phyloP scores from a whole-genome alignment of 2,888 invertebrate species.

The Hydrotaea cyrtoneurina region DNA sequence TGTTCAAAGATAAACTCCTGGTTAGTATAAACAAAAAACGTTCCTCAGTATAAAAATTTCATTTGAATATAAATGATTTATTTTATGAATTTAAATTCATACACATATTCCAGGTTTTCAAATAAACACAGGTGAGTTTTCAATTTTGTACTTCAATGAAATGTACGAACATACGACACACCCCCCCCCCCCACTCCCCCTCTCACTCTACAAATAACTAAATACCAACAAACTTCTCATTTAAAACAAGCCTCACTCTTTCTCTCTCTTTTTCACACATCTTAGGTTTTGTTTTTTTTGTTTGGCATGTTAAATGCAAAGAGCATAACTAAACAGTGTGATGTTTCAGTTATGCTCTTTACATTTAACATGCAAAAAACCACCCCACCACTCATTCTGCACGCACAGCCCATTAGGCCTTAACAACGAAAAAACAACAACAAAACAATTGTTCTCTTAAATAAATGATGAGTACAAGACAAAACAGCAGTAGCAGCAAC shows the following conservation, averaged over 20 bases:
- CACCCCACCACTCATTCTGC: constrained; percentile 1
- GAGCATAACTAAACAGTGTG: constrained; percentile 17
- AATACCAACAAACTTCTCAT: not conserved
- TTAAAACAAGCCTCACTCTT: not conserved
- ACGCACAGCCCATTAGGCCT: constrained; percentile 28
- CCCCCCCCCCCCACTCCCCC: not conserved
- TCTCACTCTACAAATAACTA: no score
- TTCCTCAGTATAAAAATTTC: not conserved
- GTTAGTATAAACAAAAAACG: no score
- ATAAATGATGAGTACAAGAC: constrained; percentile 44
- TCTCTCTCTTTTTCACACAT: not conserved
- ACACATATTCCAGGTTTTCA: not conserved
- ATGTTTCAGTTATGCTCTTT: constrained; percentile 46
- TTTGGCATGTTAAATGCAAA: constrained; percentile 1
- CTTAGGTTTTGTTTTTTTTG: not conserved
- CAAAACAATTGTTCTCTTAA: constrained; percentile 36
- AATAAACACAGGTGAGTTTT: not conserved
- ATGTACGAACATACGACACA: not conserved
- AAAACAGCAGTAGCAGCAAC: constrained; percentile 31
- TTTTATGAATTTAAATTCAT: constrained; percentile 2
- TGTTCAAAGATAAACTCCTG: no score
- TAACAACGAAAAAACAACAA: not conserved
- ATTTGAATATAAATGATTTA: no score
- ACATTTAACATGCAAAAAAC: constrained; percentile 51
- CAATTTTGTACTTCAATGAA: not conserved